Percentiles rank a stretch among this genome's conserved stretches.
These are phyloP conservation scores for Tichodroma muraria DNA, from an alignment of 2,113 vertebrate genomes.

Conservation along the genomic window DNA sequence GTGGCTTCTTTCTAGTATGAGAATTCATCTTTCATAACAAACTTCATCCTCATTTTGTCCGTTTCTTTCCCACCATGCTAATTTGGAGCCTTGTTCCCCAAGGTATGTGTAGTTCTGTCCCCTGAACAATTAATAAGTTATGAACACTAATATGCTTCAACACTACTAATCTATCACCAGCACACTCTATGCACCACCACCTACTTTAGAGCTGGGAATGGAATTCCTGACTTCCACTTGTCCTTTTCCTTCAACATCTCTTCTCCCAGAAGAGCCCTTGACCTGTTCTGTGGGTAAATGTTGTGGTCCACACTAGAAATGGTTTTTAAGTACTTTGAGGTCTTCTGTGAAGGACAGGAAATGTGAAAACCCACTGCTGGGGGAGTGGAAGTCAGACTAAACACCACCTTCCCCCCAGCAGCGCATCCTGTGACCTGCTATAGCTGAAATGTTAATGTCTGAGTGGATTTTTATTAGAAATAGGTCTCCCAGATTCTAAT, in stretches of 20 bases:
- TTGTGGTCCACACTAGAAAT: neutral
- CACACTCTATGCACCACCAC: too few species aligned
- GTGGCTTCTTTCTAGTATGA: neutral
- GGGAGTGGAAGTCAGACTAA: neutral
- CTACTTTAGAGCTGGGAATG: neutral
- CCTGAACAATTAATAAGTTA: too few species aligned
- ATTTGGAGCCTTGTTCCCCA: neutral
- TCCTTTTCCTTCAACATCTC: neutral
- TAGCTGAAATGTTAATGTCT: conserved; percentile 27
- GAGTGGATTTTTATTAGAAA: conserved; percentile 60
- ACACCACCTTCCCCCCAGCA: neutral
- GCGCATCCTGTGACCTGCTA: neutral
- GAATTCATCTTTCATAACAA: neutral
- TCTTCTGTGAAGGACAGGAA: neutral
- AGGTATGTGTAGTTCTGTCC: neutral
- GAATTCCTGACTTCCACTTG: neutral
- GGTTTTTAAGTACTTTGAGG: neutral
- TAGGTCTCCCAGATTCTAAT: conserved; percentile 39
- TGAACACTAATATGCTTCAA: neutral
- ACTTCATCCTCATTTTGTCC: neutral
- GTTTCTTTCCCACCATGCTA: neutral
- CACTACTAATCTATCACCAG: neutral
- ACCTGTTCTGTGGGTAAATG: neutral
- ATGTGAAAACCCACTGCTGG: neutral
- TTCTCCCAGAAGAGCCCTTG: neutral